Evolutionary conservation across 2,113 vertebrate genomes (phyloP).

Genomic region (Rhinoderma darwinii): DNA sequence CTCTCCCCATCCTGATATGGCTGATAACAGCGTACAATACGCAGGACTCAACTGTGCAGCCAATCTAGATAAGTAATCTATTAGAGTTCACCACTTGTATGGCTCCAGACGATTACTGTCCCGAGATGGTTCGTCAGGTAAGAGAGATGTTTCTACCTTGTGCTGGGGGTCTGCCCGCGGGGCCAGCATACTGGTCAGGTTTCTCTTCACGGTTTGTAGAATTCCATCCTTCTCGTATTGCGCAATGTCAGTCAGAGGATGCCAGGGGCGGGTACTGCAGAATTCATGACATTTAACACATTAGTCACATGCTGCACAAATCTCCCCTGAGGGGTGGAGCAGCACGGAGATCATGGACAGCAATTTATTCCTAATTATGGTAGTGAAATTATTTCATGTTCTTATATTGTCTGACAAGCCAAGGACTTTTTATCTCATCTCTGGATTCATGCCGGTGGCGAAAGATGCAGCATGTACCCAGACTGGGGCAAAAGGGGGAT

Average conservation of each 20-base stretch:
- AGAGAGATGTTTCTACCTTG: conserved; percentile 72
- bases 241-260: conserved; percentile 80
- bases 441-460: neutral
- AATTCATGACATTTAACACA: conserved; percentile 36
- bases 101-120: no score
- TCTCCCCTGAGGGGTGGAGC: neutral
- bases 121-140: no score
- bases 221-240: conserved; percentile 91
- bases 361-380: neutral
- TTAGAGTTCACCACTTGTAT: no score
- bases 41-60: no score
- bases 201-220: conserved; percentile 84
- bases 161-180: conserved; percentile 72
- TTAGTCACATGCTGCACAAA: neutral
- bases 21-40: no score
- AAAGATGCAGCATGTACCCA: neutral
- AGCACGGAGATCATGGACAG: neutral
- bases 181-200: conserved; percentile 66
- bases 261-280: conserved; percentile 85
- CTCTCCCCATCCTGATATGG: no score
- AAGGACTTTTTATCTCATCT: neutral
- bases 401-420: neutral
- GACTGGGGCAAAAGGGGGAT: no score
- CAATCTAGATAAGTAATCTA: no score
- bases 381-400: neutral